Percentiles rank a stretch among this genome's conserved stretches.
Evolutionary conservation across 1,140 invertebrate species (phyloP).

Genomic region (Camponotus vicinus): DNA sequence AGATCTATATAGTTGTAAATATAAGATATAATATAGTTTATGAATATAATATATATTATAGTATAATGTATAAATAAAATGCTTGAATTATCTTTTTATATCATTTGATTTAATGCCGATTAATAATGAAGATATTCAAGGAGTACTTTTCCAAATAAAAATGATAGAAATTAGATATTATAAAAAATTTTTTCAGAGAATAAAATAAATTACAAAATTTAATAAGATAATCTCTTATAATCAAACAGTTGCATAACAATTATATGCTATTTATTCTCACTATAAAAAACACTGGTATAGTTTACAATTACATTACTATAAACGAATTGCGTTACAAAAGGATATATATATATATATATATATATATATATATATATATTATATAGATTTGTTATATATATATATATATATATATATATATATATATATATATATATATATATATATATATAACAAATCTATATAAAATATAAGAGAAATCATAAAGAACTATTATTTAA

Average conservation of each 20-base stretch:
- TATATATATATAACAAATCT: slow-evolving; percentile 21
- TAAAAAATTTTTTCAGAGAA: not conserved
- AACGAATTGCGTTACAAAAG: slow-evolving; percentile 35
- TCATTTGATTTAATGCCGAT: too few relatives aligned
- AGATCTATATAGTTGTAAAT: too few relatives aligned
- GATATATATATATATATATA: not conserved
- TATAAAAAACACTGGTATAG: slow-evolving; percentile 64
- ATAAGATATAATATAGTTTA: too few relatives aligned
- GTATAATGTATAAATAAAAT: too few relatives aligned
- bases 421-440: not conserved
- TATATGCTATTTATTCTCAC: slow-evolving; percentile 51
- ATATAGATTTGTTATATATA: too few relatives aligned
- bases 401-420: not conserved
- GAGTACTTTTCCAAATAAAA: not conserved
- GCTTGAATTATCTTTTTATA: too few relatives aligned
- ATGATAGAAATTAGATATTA: not conserved
- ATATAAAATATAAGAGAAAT: slow-evolving; percentile 6
- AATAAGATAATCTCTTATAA: not conserved
- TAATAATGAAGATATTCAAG: not conserved
- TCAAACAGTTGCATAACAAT: slow-evolving; percentile 11
- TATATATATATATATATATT: not conserved
- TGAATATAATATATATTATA: too few relatives aligned
- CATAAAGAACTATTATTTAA: slow-evolving; percentile 12
- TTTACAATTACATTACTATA: slow-evolving; percentile 49
- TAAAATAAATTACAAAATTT: not conserved